Percentiles rank a stretch among this genome's conserved stretches.
These are phyloP conservation scores for Metopolophium dirhodum DNA, from an alignment of 1,140 invertebrate genomes.

Conservation along the genomic window DNA sequence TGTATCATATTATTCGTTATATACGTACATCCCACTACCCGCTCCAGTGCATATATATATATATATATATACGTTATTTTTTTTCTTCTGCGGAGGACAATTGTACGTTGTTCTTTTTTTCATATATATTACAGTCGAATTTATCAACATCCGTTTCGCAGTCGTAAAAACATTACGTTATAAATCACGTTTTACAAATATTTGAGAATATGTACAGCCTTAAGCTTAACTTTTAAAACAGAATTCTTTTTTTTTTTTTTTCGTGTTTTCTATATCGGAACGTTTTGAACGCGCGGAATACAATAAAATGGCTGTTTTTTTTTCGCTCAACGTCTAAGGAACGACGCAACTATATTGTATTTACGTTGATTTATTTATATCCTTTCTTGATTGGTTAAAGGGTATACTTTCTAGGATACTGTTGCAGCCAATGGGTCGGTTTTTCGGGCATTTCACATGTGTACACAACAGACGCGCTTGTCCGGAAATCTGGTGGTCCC, in stretches of 20 bases:
- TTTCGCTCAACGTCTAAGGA: background rate
- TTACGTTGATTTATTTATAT: conserved; percentile 29
- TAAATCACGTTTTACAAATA: conserved; percentile 35
- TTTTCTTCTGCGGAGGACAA: background rate
- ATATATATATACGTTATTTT: conserved; percentile 5
- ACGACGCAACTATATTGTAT: conserved; percentile 1
- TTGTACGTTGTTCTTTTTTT: background rate
- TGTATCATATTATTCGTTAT: conserved; percentile 2
- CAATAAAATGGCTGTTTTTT: conserved; percentile 7
- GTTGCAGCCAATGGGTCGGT: background rate
- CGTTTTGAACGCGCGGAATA: background rate
- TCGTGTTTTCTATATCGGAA: background rate
- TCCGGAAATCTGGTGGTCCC: background rate
- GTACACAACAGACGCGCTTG: background rate
- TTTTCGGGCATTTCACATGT: background rate
- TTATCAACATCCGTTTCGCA: background rate
- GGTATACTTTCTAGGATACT: background rate
- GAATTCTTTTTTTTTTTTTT: conserved; percentile 20
- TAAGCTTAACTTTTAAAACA: background rate
- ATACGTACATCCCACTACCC: background rate
- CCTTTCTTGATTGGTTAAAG: conserved; percentile 21
- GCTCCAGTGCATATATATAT: background rate
- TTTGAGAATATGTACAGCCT: conserved; percentile 12
- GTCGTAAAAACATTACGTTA: conserved; percentile 26
- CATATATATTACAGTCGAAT: background rate